Evolutionary conservation across 1,140 invertebrate genomes (phyloP).

Genomic region (Drosophila saltans): DNA sequence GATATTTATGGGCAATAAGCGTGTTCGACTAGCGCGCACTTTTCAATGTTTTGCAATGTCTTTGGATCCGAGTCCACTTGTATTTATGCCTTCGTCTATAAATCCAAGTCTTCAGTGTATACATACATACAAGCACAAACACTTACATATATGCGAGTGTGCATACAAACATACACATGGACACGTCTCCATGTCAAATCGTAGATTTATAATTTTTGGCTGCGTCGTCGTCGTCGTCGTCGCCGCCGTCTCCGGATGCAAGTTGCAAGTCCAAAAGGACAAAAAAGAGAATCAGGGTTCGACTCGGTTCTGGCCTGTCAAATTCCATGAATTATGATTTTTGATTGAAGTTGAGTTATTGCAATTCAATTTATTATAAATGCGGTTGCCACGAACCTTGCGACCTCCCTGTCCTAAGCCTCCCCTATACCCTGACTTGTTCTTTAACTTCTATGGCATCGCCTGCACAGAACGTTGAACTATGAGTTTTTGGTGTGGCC

Average conservation of each 20-base stretch:
- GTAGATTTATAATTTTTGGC: conserved; percentile 82
- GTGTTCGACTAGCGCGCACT: conserved; percentile 68
- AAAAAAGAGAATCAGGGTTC: conserved; percentile 12
- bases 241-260: conserved; percentile 28
- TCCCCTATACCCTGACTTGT: background rate
- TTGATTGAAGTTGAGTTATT: conserved; percentile 83
- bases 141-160: conserved; percentile 16
- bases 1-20: conserved; percentile 80
- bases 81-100: conserved; percentile 82
- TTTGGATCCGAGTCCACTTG: conserved; percentile 63
- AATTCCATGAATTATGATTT: conserved; percentile 82
- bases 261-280: conserved; percentile 37
- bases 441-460: conserved; percentile 31
- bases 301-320: conserved; percentile 60
- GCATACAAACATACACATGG: conserved; percentile 30
- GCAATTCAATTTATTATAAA: conserved; percentile 83
- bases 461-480: conserved; percentile 75
- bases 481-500: conserved; percentile 76
- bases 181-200: conserved; percentile 74
- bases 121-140: conserved; percentile 37
- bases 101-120: conserved; percentile 72
- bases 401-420: conserved; percentile 12
- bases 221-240: conserved; percentile 54
- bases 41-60: conserved; percentile 64
- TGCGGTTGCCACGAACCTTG: conserved; percentile 71